Evolutionary conservation across 1,140 invertebrate genomes (phyloP), one percentile per base, ranked within the genome.

Genomic region (Temnothorax nylanderi): DNA sequence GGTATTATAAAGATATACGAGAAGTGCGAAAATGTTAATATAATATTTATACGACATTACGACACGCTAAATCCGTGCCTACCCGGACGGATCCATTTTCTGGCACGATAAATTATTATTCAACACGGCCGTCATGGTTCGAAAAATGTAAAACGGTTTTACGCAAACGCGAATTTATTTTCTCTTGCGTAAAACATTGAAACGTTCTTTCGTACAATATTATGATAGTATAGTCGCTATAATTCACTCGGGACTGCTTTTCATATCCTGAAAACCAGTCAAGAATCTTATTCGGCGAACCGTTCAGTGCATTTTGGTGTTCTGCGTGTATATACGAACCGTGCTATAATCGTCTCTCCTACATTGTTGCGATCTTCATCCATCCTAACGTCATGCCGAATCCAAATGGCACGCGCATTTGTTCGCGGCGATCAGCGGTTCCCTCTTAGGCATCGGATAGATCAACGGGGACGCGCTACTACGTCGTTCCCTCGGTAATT

Each of bases 391-490:
- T 32, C 65, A 7, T 51, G 65, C 11, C 37, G 88, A 47, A 86
- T 65, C 81, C 86, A 64, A 69, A 82, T 74, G 85, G 89, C 88
- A 37, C 78, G 77, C 89, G 76, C 89, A 91, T 90, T 92, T 91
- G 89, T 89, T 91, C 85, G 60, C 88, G 89, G 90, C 91, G 90
- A 94, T 94, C 92, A 93, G 91, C 91, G 88, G 87, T 34, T 7
- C 32, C 76, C 69, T 80, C n/a, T 58, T 44, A 65, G 32, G 26
- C 74, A 60, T 80, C 81, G 41, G 32, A 74, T 44, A 21, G 88
- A 78, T 72, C 37, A 58, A n/a, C 67, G 65, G 26, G 10, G 49
- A 54, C 62, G 84, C 54, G 54, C 32, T 3, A 0, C 44, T 58
- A 58, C 18, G 41, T 64, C 85, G 41, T 37, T 54, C 60, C 76